A percentile compares a stretch with the other conserved stretches of the same genome.
Conservation (phyloP, 2,888 invertebrate genomes). For the Fragum whitleyi region DNA sequence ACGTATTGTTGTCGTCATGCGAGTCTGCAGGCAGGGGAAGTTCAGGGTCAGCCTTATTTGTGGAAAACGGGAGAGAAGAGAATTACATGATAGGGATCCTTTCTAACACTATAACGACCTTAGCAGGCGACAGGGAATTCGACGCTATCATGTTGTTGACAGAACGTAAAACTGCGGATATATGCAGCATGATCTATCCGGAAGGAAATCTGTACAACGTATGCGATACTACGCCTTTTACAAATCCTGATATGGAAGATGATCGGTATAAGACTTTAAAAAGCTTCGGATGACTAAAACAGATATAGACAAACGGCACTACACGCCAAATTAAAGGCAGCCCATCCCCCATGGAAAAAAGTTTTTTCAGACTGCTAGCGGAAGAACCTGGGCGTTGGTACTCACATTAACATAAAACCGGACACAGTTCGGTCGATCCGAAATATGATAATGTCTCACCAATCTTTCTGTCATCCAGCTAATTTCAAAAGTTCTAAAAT, state of each 20-base stretch:
- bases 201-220: slow-evolving; percentile 71
- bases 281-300: neutral
- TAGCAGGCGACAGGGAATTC: slow-evolving; percentile 50
- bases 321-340: too few relatives aligned
- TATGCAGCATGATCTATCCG: slow-evolving; percentile 77
- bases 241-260: neutral
- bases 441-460: too few relatives aligned
- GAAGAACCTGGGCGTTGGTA: too few relatives aligned
- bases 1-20: slow-evolving; percentile 77
- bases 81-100: slow-evolving; percentile 78
- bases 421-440: too few relatives aligned
- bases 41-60: slow-evolving; percentile 79
- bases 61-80: slow-evolving; percentile 70
- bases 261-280: neutral
- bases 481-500: too few relatives aligned
- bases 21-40: slow-evolving; percentile 76
- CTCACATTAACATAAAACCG: too few relatives aligned
- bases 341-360: too few relatives aligned
- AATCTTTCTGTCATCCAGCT: too few relatives aligned
- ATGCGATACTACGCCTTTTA: slow-evolving; percentile 58
- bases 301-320: too few relatives aligned
- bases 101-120: slow-evolving; percentile 72
- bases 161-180: slow-evolving; percentile 75
- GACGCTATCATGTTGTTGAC: slow-evolving; percentile 78
- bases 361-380: too few relatives aligned